Percentiles rank a stretch among this genome's conserved stretches.
These are phyloP conservation scores for Salticus scenicus DNA, from an alignment of 2,888 invertebrate species.

Conservation along the genomic window DNA sequence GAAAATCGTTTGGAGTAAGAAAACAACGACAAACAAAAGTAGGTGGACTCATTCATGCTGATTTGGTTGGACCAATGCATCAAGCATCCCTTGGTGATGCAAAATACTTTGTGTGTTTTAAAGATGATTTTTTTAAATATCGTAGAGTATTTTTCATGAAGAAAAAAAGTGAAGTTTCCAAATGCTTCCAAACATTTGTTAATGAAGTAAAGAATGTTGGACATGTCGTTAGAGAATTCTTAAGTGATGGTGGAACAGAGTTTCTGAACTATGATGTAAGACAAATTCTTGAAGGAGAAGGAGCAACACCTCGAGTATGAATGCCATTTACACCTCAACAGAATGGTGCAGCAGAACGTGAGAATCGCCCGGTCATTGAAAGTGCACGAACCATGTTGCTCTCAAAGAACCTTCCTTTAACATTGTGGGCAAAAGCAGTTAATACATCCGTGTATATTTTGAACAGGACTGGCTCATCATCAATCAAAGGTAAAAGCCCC, in stretches of 20 bases:
- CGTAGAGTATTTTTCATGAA: constrained; percentile 24
- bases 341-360: too few species aligned
- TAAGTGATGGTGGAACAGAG: constrained; percentile 28
- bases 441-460: too few species aligned
- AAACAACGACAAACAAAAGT: neutral
- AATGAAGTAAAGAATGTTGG: constrained; percentile 22
- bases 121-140: constrained; percentile 33
- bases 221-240: constrained; percentile 3
- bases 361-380: too few species aligned
- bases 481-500: too few species aligned
- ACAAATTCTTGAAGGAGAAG: too few species aligned
- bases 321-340: too few species aligned
- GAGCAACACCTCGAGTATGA: too few species aligned
- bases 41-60: constrained; percentile 35
- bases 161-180: constrained; percentile 24
- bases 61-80: constrained; percentile 39
- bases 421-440: too few species aligned
- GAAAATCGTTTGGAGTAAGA: neutral
- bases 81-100: constrained; percentile 26
- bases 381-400: too few species aligned
- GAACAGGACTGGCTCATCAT: too few species aligned
- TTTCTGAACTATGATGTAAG: constrained; percentile 14
- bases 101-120: constrained; percentile 36
- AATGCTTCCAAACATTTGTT: constrained; percentile 25
- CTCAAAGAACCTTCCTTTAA: too few species aligned